These are phyloP conservation scores for Toxotes lorentzi DNA, from an alignment of 2,797 vertebrate genomes.

Conservation along the genomic window DNA sequence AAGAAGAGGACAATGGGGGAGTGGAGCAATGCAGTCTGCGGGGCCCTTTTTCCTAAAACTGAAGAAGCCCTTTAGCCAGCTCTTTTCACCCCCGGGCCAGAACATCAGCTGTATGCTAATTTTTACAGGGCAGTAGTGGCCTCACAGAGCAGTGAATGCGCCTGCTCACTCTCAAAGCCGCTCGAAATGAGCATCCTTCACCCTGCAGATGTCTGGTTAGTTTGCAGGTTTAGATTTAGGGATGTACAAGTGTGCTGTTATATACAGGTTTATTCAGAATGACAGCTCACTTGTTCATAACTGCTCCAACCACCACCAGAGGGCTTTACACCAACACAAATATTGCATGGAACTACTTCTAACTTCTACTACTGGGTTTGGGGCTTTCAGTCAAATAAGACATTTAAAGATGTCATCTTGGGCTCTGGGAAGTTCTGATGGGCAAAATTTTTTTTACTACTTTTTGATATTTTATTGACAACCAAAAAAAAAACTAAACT, in stretches of 20 bases:
- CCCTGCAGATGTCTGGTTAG: constrained; percentile 57
- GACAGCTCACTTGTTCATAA: constrained; percentile 10
- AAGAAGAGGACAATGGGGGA: constrained; percentile 72
- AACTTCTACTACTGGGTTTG: neutral
- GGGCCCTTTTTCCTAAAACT: constrained; percentile 60
- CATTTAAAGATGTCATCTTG: neutral
- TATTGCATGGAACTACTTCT: neutral
- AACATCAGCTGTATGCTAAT: constrained; percentile 88
- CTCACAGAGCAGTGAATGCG: constrained; percentile 54
- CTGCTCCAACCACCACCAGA: constrained; percentile 24
- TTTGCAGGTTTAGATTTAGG: constrained; percentile 22
- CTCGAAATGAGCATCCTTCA: constrained; percentile 38
- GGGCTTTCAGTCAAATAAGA: neutral
- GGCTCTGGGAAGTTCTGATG: neutral
- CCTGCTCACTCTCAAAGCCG: constrained; percentile 51
- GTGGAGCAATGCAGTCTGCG: constrained; percentile 72
- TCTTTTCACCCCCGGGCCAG: constrained; percentile 69
- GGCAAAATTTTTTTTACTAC: no score
- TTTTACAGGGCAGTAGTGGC: constrained; percentile 52
- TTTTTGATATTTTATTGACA: neutral
- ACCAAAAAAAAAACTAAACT: neutral
- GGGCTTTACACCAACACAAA: constrained; percentile 26
- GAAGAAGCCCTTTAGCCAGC: constrained; percentile 67
- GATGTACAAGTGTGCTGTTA: constrained; percentile 7
- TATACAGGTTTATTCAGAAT: constrained; percentile 34